Percentiles rank a stretch among this genome's conserved stretches.
phyloP scores from a whole-genome alignment of 2,888 invertebrate species.

The Rhagonycha lutea region DNA sequence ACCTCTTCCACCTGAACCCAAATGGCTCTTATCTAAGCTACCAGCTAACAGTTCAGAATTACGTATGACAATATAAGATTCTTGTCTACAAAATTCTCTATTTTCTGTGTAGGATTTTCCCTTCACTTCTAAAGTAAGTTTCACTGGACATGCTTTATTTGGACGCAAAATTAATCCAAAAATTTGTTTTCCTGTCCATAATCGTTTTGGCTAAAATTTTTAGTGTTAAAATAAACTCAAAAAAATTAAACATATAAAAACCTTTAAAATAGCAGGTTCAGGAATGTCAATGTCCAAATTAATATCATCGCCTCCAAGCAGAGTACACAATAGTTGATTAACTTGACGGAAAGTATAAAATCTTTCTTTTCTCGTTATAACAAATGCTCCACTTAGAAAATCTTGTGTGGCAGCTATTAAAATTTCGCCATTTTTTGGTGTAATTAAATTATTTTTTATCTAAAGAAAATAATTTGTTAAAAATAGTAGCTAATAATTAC shows the following conservation, averaged over 20 bases:
- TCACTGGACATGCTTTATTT: conserved; percentile 75
- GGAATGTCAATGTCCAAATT: conserved; percentile 81
- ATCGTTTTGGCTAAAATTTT: conserved; percentile 64
- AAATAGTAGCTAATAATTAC: background rate
- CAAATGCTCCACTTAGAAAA: conserved; percentile 95
- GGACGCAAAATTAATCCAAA: conserved; percentile 87
- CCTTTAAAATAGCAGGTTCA: conserved; percentile 85
- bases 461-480: background rate
- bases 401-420: conserved; percentile 98
- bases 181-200: conserved; percentile 98
- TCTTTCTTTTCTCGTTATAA: conserved; percentile 91
- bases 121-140: conserved; percentile 87
- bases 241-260: conserved; percentile 37
- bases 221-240: background rate
- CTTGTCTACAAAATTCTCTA: conserved; percentile 86
- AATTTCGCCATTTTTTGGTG: conserved; percentile 96
- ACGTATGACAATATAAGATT: conserved; percentile 90
- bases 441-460: conserved; percentile 80
- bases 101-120: conserved; percentile 87
- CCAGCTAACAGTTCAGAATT: conserved; percentile 95
- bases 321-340: conserved; percentile 78
- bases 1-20: conserved; percentile 94
- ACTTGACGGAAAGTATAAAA: conserved; percentile 84
- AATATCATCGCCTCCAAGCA: conserved; percentile 77
- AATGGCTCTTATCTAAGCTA: conserved; percentile 91